These are phyloP conservation scores for Trichacis sp. DNA, from an alignment of 2,888 invertebrate genomes.

Conservation along the genomic window DNA sequence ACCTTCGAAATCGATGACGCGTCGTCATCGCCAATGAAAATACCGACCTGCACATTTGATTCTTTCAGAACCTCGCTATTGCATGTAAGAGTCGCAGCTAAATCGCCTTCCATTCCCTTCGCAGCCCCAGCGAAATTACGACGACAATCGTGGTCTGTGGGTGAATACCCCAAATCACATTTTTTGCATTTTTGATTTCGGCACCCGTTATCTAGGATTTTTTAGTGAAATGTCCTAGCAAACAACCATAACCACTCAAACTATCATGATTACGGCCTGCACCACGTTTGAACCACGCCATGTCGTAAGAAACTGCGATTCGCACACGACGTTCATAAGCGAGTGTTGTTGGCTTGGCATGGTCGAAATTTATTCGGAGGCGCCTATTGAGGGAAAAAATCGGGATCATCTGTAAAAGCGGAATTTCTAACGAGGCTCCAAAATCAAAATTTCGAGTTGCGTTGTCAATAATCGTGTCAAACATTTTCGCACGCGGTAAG, in stretches of 20 bases:
- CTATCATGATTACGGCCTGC: no score
- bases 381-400: no score
- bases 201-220: neutral
- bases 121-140: neutral
- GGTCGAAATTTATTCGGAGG: neutral
- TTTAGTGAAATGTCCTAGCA: neutral
- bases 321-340: no score
- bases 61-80: neutral
- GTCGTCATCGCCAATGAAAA: slow-evolving; percentile 5
- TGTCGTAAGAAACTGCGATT: neutral
- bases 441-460: no score
- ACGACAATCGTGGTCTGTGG: neutral
- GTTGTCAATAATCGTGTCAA: no score
- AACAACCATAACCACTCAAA: neutral
- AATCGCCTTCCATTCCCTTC: slow-evolving; percentile 2
- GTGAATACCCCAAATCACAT: neutral
- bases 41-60: neutral
- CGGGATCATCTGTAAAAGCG: no score
- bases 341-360: no score
- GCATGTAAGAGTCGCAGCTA: neutral
- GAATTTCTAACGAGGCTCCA: no score
- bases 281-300: neutral
- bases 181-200: slow-evolving; percentile 4
- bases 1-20: slow-evolving; percentile 6
- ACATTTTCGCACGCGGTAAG: no score